phyloP scores from a whole-genome alignment of 64 coral and sea anemone genomes.

The Catalaphyllia jardinei region DNA sequence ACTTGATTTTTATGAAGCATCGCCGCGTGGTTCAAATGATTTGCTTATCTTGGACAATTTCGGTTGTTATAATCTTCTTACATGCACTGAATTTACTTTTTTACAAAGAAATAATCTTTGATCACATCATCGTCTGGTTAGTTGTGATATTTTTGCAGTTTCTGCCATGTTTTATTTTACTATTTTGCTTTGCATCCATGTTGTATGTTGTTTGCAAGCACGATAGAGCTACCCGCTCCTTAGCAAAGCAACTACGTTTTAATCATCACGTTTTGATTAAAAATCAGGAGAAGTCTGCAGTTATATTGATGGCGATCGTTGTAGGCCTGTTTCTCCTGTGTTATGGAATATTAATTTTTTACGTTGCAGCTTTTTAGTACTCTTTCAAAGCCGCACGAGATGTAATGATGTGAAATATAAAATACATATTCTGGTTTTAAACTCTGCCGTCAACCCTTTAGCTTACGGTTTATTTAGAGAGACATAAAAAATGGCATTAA shows the following conservation, averaged over 20 bases:
- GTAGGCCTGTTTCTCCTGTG: not conserved
- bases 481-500: not conserved
- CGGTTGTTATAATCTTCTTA: not conserved
- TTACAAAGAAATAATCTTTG: too few relatives aligned
- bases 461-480: not conserved
- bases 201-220: not conserved
- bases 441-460: not conserved
- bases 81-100: not conserved
- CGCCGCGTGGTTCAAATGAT: not conserved
- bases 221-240: not conserved
- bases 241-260: not conserved
- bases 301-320: not conserved
- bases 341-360: not conserved
- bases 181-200: not conserved
- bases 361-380: not conserved
- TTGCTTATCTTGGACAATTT: not conserved
- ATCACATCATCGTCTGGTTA: not conserved
- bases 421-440: not conserved
- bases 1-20: not conserved
- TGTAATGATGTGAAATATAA: not conserved
- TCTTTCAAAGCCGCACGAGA: not conserved
- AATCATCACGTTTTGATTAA: not conserved
- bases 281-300: not conserved
- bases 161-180: not conserved
- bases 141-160: not conserved